Percentiles rank a stretch among this genome's conserved stretches.
phyloP scores from a whole-genome alignment of 2,113 vertebrate genomes.

The Pandion haliaetus region DNA sequence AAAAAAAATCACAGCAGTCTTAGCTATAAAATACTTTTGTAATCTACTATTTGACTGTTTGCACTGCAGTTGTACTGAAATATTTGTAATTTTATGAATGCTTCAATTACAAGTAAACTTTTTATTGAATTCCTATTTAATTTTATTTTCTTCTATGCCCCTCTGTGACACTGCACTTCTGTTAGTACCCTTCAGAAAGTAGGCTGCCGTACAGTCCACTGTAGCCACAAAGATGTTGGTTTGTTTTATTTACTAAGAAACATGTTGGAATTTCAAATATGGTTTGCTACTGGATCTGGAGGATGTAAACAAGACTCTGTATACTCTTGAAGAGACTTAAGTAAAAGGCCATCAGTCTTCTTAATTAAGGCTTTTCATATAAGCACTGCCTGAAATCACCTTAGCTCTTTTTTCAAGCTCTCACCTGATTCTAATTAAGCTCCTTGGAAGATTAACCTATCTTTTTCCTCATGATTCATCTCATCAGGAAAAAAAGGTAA shows the following conservation, averaged over 20 bases:
- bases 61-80: background rate
- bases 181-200: background rate
- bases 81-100: background rate
- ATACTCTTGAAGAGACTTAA: constrained; percentile 78
- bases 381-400: constrained; percentile 87
- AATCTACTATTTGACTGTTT: background rate
- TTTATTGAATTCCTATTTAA: background rate
- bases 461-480: constrained; percentile 82
- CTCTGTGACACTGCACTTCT: background rate
- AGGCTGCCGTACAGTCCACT: background rate
- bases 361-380: constrained; percentile 90
- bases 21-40: background rate
- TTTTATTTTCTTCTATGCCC: background rate
- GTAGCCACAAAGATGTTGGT: background rate
- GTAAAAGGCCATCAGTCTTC: constrained; percentile 91
- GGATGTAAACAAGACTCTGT: constrained; percentile 75
- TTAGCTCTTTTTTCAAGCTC: constrained; percentile 80
- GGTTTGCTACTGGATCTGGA: constrained; percentile 55
- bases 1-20: background rate
- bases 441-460: constrained; percentile 88
- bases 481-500: constrained; percentile 87
- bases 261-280: constrained; percentile 33
- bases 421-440: constrained; percentile 94
- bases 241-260: background rate
- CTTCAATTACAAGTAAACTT: constrained; percentile 10